A percentile compares a stretch with the other conserved stretches of the same genome.
Conservation (phyloP, 2,797 vertebrate genomes). For the Melanotaenia pygmaea region DNA sequence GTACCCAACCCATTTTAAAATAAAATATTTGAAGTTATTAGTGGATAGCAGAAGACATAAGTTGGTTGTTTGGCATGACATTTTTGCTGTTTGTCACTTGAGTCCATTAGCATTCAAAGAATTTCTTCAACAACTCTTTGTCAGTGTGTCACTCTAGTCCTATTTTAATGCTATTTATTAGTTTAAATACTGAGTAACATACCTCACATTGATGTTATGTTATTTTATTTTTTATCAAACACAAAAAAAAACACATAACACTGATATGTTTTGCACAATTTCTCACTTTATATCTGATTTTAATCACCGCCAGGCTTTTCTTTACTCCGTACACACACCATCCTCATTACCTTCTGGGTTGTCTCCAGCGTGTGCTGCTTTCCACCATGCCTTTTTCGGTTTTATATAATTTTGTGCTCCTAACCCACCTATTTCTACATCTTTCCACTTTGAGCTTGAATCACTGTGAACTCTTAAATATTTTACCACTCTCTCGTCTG, state of each 20-base stretch:
- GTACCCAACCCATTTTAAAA: too few species aligned
- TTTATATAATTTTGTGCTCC: conserved; percentile 19
- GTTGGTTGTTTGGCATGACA: too few species aligned
- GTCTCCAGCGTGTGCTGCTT: conserved; percentile 15
- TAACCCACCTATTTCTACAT: conserved; percentile 26
- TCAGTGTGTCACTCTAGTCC: neutral
- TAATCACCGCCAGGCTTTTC: neutral
- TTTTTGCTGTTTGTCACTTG: too few species aligned
- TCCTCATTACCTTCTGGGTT: neutral
- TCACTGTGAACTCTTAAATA: conserved; percentile 53
- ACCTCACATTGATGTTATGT: neutral
- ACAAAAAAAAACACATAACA: neutral
- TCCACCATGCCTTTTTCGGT: conserved; percentile 11
- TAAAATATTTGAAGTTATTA: too few species aligned
- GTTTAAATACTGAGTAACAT: neutral
- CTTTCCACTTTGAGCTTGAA: conserved; percentile 44
- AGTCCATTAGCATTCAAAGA: too few species aligned
- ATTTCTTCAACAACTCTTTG: neutral
- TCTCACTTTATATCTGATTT: too few species aligned
- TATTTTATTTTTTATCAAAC: neutral
- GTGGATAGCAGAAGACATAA: too few species aligned
- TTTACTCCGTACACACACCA: neutral
- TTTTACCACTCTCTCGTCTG: conserved; percentile 56
- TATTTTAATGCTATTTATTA: neutral
- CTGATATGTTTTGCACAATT: neutral